phyloP scores from a whole-genome alignment of 2,113 vertebrate genomes.

The Microcebus griseorufus region DNA sequence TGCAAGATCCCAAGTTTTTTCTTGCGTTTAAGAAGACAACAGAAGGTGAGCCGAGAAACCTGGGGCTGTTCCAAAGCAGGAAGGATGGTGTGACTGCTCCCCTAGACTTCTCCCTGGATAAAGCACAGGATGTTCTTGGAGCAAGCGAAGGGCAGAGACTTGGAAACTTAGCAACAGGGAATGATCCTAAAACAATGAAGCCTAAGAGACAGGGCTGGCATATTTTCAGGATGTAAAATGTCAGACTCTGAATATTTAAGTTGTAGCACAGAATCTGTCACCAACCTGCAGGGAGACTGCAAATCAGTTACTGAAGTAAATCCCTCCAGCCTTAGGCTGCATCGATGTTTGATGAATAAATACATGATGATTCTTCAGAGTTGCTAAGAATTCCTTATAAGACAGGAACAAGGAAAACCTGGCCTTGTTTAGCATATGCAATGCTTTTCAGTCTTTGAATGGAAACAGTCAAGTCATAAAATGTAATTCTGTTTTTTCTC shows the following conservation, averaged over 20 bases:
- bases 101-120: neutral
- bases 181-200: neutral
- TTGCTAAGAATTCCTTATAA: neutral
- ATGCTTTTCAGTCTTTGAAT: neutral
- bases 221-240: neutral
- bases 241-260: neutral
- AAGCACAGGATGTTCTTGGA: neutral
- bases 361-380: neutral
- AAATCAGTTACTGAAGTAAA: conserved; percentile 7
- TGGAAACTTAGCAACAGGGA: neutral
- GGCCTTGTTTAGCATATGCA: neutral
- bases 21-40: conserved; percentile 23
- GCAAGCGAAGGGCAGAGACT: neutral
- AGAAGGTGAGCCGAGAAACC: neutral
- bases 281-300: neutral
- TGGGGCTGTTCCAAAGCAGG: neutral
- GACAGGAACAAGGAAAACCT: neutral
- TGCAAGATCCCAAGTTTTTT: neutral
- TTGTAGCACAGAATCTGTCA: neutral
- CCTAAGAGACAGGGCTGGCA: neutral
- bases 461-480: neutral
- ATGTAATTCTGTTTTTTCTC: neutral
- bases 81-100: neutral
- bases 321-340: neutral
- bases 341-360: neutral